phyloP scores from a whole-genome alignment of 2,888 invertebrate genomes.

The Octonoba sinensis region DNA sequence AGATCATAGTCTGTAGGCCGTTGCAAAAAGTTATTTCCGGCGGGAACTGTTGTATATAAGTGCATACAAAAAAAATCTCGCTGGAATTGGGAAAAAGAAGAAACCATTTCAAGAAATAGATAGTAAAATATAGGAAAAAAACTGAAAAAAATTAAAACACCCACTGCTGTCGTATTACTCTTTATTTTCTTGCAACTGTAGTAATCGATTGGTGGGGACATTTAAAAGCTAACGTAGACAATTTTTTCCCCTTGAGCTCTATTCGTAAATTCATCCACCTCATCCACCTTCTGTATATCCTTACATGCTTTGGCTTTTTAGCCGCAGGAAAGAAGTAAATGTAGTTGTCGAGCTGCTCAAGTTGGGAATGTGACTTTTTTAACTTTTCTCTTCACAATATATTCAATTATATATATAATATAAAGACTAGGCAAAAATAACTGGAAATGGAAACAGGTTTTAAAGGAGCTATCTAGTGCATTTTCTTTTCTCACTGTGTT shows the following conservation, averaged over 20 bases:
- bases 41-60: constrained; percentile 6
- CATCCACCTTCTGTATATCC: not conserved
- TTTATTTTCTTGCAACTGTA: constrained; percentile 49
- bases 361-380: no score
- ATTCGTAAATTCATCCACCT: no score
- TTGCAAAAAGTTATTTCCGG: constrained; percentile 51
- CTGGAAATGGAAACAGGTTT: no score
- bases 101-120: not conserved
- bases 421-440: no score
- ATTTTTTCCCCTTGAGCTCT: constrained; percentile 43
- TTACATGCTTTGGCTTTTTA: not conserved
- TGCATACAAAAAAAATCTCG: constrained; percentile 9
- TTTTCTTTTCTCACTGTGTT: no score
- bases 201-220: constrained; percentile 46
- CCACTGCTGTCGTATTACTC: constrained; percentile 51
- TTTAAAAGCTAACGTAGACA: constrained; percentile 44
- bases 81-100: not conserved
- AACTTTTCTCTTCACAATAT: no score
- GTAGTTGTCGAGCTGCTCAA: no score
- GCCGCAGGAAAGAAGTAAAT: no score
- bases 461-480: no score
- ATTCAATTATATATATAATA: no score
- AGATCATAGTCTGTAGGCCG: constrained; percentile 28
- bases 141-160: constrained; percentile 50
- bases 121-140: constrained; percentile 2